Conservation (phyloP, 2,888 invertebrate genomes). For the Amblyjoppa fuscipennis region DNA sequence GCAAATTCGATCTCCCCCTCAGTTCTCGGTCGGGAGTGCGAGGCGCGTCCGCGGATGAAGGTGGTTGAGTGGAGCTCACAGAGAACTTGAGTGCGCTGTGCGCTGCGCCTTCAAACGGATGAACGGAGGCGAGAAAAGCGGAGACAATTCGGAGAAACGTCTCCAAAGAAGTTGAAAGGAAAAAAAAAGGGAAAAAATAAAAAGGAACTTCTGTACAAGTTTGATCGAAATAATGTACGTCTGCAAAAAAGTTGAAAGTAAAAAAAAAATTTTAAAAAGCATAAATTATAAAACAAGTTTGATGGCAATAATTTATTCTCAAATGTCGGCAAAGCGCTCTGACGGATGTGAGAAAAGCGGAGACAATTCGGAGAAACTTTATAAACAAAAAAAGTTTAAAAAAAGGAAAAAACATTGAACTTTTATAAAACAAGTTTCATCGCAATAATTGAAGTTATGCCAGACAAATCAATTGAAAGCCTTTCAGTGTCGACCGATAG, state of each 20-base stretch:
- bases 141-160: conserved; percentile 15
- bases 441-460: conserved; percentile 71
- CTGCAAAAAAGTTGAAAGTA: too few relatives aligned
- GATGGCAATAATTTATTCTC: conserved; percentile 36
- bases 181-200: neutral
- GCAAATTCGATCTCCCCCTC: conserved; percentile 81
- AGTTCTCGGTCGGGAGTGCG: conserved; percentile 66
- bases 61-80: neutral
- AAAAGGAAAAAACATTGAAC: neutral
- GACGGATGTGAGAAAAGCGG: conserved; percentile 6
- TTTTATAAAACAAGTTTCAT: conserved; percentile 37
- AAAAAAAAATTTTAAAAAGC: too few relatives aligned
- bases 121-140: conserved; percentile 27
- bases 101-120: conserved; percentile 34
- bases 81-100: neutral
- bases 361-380: conserved; percentile 9
- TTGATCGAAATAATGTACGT: conserved; percentile 43
- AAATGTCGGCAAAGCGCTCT: conserved; percentile 1
- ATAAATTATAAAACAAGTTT: conserved; percentile 13
- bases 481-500: conserved; percentile 6
- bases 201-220: conserved; percentile 1
- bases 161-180: neutral
- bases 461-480: conserved; percentile 10
- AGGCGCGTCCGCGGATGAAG: conserved; percentile 29
- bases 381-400: neutral